Base-by-base conservation (phyloP, 2,113 vertebrate genomes). In the Aphelocoma coerulescens region DNA sequence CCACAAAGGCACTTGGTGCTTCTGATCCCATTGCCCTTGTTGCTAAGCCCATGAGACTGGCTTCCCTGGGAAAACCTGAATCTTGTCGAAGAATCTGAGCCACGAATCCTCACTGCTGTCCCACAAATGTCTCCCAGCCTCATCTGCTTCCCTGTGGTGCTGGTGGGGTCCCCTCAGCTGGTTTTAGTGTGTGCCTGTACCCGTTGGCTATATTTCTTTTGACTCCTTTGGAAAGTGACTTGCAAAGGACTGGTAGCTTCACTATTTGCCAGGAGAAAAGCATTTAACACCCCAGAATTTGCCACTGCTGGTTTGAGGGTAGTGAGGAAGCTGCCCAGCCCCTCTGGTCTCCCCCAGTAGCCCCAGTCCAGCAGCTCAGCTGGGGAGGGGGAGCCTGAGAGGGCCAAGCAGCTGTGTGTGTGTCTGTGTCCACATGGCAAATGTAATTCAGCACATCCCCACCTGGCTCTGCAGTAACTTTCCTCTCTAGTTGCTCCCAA, bases 401-500 rank as follows among this genome's bases (percentile, higher is more conserved):
- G 51, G n/a, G 30, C 39, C 23, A 32, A 51, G 30, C 1, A 1
- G 37, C 52, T 2, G 43, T 2, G 0, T 12, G 39, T 65, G 18
- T 59, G 13, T 49, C 33, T 77, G 39, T 59, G 61, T 67, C 78
- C 10, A 5, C 51, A 1, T 49, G 18, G 41, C 23, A 32, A n/a
- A 4, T 16, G 33, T 27, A 27, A 67, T 44, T 85, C 78, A 49
- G 9, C 13, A n/a, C 62, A 21, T 85, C 58, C 80, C 62, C 48
- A 39, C 57, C 57, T 35, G 19, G n/a, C 0, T 44, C 57, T 72
- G 1, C 49, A 17, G 49, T 16, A 21, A 35, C 21, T 68, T 80
- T 57, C 41, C 54, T 88, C 59, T 71, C 71, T 46, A 4, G 11
- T 44, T 79, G 48, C 52, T 89, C 49, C 44, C 15, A 30, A 0